Evolutionary conservation across 1,140 invertebrate species (phyloP).

Genomic region (Branchinecta lynchi): DNA sequence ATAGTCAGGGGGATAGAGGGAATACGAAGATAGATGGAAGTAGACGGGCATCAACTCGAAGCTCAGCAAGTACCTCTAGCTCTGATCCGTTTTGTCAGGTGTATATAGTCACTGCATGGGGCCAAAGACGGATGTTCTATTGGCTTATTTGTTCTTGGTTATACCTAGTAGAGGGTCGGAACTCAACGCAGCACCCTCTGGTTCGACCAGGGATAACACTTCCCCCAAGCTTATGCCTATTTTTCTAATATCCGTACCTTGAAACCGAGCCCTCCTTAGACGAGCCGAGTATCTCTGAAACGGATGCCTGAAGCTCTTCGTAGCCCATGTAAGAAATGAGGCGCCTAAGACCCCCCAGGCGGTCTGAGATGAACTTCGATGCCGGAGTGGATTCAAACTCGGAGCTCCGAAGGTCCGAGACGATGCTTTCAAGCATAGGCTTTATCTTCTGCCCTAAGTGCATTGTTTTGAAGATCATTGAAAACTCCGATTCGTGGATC

Average conservation of each 20-base stretch:
- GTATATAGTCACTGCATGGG: no score
- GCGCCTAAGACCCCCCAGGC: not conserved
- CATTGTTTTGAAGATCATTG: not conserved
- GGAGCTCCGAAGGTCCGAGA: not conserved
- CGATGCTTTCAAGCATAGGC: not conserved
- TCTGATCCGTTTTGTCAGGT: no score
- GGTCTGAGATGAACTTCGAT: not conserved
- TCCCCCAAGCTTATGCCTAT: no score
- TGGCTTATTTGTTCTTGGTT: no score
- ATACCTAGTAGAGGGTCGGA: no score
- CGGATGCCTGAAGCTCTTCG: not conserved
- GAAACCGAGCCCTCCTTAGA: not conserved
- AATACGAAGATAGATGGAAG: no score
- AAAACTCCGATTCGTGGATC: not conserved
- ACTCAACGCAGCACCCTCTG: no score
- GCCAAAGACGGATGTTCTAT: no score
- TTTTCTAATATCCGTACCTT: not conserved
- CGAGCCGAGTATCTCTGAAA: not conserved
- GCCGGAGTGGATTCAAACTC: not conserved
- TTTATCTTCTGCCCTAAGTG: not conserved
- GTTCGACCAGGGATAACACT: no score
- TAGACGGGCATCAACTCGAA: no score
- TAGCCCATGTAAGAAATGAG: conserved; percentile 3
- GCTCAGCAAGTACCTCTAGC: no score
- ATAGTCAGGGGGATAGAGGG: no score